Percentiles rank a stretch among this genome's conserved stretches.
These are phyloP conservation scores for Presbytis comata DNA, from an alignment of 2,797 vertebrate species.

Conservation along the genomic window DNA sequence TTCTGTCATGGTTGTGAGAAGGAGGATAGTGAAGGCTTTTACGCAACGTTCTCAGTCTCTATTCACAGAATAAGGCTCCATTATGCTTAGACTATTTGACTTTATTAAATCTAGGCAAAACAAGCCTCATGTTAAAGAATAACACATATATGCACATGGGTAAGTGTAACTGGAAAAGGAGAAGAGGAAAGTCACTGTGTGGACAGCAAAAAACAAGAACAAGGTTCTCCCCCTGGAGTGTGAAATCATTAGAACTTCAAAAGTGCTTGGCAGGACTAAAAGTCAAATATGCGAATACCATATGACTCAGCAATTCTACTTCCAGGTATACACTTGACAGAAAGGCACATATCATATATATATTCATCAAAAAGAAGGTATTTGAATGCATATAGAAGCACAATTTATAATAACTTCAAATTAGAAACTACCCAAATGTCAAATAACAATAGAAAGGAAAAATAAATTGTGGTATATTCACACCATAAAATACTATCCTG, in stretches of 20 bases:
- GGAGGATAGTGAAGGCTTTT: background rate
- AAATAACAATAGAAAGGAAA: conserved; percentile 23
- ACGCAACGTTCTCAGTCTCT: background rate
- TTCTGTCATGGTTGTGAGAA: background rate
- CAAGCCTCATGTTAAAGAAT: background rate
- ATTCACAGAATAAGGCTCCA: background rate
- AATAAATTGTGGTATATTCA: conserved; percentile 8
- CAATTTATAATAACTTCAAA: background rate
- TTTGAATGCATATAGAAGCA: background rate
- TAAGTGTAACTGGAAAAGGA: background rate
- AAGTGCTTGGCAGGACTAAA: background rate
- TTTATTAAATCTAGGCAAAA: conserved; percentile 27
- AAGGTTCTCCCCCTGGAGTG: background rate
- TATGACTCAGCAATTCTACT: background rate
- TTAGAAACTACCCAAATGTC: conserved; percentile 14
- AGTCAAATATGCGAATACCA: background rate
- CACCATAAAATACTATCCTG: background rate
- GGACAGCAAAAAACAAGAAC: background rate
- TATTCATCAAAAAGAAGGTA: background rate
- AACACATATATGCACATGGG: background rate
- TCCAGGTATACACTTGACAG: background rate
- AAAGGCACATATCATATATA: background rate
- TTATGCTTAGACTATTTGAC: background rate
- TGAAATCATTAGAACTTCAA: conserved; percentile 32
- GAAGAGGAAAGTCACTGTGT: background rate